These are phyloP conservation scores for Diarsia dahlii DNA, from an alignment of 2,888 invertebrate species.

Conservation along the genomic window DNA sequence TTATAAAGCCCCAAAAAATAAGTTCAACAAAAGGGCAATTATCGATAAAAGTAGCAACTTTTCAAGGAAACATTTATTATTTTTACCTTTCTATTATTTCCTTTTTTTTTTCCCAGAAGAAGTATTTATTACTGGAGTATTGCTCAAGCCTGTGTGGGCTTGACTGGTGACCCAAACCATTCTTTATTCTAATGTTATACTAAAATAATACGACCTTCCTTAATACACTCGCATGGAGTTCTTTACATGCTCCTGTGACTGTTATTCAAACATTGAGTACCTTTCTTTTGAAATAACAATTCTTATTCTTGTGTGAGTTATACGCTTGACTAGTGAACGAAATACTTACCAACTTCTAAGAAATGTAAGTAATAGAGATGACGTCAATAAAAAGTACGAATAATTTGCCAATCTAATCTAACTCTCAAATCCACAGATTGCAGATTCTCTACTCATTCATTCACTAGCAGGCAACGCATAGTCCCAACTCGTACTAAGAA, in stretches of 20 bases:
- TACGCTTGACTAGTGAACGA: background rate
- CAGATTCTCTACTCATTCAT: background rate
- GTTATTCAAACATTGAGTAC: slow-evolving; percentile 30
- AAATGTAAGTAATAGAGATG: background rate
- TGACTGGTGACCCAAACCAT: slow-evolving; percentile 11
- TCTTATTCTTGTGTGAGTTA: background rate
- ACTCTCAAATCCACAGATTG: background rate
- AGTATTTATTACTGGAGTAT: background rate
- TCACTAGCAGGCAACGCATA: background rate
- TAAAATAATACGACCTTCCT: slow-evolving; percentile 42
- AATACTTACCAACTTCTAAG: background rate
- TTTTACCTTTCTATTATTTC: background rate
- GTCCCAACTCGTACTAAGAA: too few relatives aligned
- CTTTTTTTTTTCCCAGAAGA: background rate
- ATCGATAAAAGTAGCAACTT: background rate
- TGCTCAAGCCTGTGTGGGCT: slow-evolving; percentile 14
- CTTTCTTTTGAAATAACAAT: slow-evolving; percentile 19
- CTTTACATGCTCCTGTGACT: slow-evolving; percentile 15
- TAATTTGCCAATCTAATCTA: too few relatives aligned
- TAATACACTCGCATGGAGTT: slow-evolving; percentile 29
- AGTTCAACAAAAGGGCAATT: background rate
- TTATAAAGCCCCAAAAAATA: background rate
- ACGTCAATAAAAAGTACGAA: background rate
- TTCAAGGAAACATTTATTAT: background rate
- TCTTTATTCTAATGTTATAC: slow-evolving; percentile 29